Percentiles rank a stretch among this genome's conserved stretches.
Conservation (phyloP, 1,140 invertebrate genomes). For the Drosophila bocqueti region DNA sequence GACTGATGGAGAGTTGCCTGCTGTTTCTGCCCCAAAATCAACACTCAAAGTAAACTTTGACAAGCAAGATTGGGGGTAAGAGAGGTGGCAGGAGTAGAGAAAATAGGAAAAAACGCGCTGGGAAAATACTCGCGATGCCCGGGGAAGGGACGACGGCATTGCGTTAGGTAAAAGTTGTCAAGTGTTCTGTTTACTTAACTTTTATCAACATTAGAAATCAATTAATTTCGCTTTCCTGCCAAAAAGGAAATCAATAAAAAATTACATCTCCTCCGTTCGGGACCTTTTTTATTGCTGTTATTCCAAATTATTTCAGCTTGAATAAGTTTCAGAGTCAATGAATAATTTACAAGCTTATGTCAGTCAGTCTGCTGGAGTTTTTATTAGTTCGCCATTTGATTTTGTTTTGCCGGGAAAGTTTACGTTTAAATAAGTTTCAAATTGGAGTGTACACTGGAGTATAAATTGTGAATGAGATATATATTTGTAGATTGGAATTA, state of each 20-base stretch:
- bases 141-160: neutral
- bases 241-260: slow-evolving; percentile 57
- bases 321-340: slow-evolving; percentile 27
- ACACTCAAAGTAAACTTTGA: slow-evolving; percentile 61
- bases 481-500: slow-evolving; percentile 4
- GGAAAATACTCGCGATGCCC: slow-evolving; percentile 4
- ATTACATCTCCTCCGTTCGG: slow-evolving; percentile 20
- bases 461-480: slow-evolving; percentile 4
- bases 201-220: slow-evolving; percentile 69
- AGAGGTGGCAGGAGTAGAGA: slow-evolving; percentile 5
- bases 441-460: neutral
- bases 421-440: neutral
- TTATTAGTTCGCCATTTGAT: slow-evolving; percentile 5
- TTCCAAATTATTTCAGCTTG: slow-evolving; percentile 30
- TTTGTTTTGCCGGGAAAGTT: slow-evolving; percentile 15
- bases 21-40: slow-evolving; percentile 63
- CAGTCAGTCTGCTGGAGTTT: slow-evolving; percentile 13
- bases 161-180: slow-evolving; percentile 49
- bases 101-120: slow-evolving; percentile 7
- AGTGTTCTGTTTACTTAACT: slow-evolving; percentile 62
- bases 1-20: slow-evolving; percentile 28
- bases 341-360: slow-evolving; percentile 28
- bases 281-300: slow-evolving; percentile 29
- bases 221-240: slow-evolving; percentile 57
- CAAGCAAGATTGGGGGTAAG: slow-evolving; percentile 23